Evolutionary conservation across 1,140 invertebrate species (phyloP), one percentile per base, ranked within the genome.

Genomic region (Cydia strobilella): DNA sequence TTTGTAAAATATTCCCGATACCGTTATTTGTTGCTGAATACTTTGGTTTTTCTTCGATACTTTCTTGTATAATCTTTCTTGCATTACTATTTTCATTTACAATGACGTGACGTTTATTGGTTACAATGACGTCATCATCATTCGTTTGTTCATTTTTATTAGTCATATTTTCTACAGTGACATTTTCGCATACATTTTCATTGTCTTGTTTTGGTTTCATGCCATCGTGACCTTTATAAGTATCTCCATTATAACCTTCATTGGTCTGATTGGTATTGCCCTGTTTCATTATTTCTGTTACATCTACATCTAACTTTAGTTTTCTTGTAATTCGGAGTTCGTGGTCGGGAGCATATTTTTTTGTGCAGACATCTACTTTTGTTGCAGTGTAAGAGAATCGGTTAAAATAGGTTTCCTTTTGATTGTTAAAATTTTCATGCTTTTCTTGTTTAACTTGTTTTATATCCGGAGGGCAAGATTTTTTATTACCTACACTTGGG

Each of bases 301-400:
- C 31, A 78, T 90, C 81, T 15, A 88, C 74, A 77, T 88, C 82
- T 73, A 90, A 74, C 82, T 86, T 86, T 10, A 90, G 5, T 79
- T 84, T 85, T 62, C 81, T 84, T 62, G 88, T 81, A 59, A 90
- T 80, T 51, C 80, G 76, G 66, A 88, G 73, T 20, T 79, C 71
- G 54, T 77, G 72, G 63, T 84, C 77, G 54, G 54, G 54, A 27
- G 63, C 27, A 35, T 74, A 73, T 72, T 75, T 81, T 80, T 84
- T 81, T 23, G 82, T 85, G 12, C 76, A 80, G 23, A 89, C 66
- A 63, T 85, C 81, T 51, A 82, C 72, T 73, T 90, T 80, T 23
- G 80, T 83, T 42, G 84, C 42, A 0, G 77, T 77, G 69, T 80
- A 84, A 39, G 73, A 74, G 77, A 80, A 85, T 72, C 77, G 81